Percentiles rank a stretch among this genome's conserved stretches.
These are phyloP conservation scores for Maniola hyperantus DNA, from an alignment of 2,888 invertebrate species.

Conservation along the genomic window DNA sequence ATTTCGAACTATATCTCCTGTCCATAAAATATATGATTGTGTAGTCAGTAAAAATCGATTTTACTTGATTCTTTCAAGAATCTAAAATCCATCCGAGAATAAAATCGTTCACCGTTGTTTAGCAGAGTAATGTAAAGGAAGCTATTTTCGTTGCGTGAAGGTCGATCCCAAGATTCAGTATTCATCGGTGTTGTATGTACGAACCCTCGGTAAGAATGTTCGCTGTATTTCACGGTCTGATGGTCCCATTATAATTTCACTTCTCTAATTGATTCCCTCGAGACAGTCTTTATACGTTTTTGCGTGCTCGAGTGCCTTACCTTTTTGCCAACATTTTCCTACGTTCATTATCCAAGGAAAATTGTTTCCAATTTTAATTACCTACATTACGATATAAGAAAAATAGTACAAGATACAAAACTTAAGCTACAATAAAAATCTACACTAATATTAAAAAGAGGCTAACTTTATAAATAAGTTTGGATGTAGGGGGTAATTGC, in stretches of 20 bases:
- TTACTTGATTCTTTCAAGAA: not conserved
- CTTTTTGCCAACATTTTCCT: conserved; percentile 10
- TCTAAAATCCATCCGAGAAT: not conserved
- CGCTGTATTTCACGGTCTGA: conserved; percentile 28
- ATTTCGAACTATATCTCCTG: no score
- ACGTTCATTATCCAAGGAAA: not conserved
- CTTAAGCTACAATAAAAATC: not conserved
- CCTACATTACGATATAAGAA: not conserved
- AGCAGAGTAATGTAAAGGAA: conserved; percentile 37
- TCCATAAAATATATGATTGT: no score
- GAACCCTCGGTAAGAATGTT: conserved; percentile 22
- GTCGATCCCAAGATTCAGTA: conserved; percentile 34
- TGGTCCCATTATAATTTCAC: conserved; percentile 29
- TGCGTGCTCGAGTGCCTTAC: conserved; percentile 13
- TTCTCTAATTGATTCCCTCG: conserved; percentile 34
- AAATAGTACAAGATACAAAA: not conserved
- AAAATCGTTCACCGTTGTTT: conserved; percentile 27
- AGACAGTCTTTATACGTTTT: conserved; percentile 23
- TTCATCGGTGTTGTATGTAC: conserved; percentile 25
- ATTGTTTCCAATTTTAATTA: not conserved
- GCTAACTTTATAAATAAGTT: no score
- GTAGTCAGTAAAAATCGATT: not conserved
- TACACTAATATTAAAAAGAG: not conserved
- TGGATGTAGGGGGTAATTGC: no score
- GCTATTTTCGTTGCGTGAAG: conserved; percentile 44